Base-by-base conservation (phyloP, 2,113 vertebrate species). In the Pipa parva region DNA sequence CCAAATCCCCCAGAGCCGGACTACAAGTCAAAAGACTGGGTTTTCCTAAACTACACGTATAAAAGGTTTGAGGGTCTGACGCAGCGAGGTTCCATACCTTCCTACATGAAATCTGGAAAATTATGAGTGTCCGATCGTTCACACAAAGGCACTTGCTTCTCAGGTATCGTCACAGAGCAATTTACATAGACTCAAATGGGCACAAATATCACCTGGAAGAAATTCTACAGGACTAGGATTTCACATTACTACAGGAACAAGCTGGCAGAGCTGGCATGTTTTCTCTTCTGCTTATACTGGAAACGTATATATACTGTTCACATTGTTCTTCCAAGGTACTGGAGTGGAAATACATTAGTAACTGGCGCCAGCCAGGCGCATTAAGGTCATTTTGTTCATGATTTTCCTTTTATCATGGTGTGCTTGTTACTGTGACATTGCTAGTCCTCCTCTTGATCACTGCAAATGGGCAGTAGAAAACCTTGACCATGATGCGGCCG, bases 21-120 rank as follows among this genome's bases (percentile, higher is more conserved):
- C 87, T 98, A 96, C 82, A 99, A 99, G 78, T 97, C 95, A 59
- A 99, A 99, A 91, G 97, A 98, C 87, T 99, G 97, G 95, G 96
- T 98, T 72, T 99, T 99, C 79, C 93, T 98, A 76, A 99, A 99
- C 85, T 98, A 98, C 50, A 98, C 97, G n/a, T 99, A 98, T 86
- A 99, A 99, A 75, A 90, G 97, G 63, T 99, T 98, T 39, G 97
- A 99, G 80, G 97, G 96, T 48, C 81, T 99, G 60, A 98, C 97
- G 0, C 96, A 98, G 76, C 90, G 95, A 36, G 96, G 97, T 75
- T 93, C 94, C 11, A 97, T 99, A 78, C 97, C 96, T 36, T 92
- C 88, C 26, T 98, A 98, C 87, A 95, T 95, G 93, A 97, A 98
- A 84, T 85, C 88, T 0, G 93, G 94, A 71, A 96, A 98, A 72